Base-by-base conservation (phyloP, 1,140 invertebrate genomes). In the Gryon sp. region DNA sequence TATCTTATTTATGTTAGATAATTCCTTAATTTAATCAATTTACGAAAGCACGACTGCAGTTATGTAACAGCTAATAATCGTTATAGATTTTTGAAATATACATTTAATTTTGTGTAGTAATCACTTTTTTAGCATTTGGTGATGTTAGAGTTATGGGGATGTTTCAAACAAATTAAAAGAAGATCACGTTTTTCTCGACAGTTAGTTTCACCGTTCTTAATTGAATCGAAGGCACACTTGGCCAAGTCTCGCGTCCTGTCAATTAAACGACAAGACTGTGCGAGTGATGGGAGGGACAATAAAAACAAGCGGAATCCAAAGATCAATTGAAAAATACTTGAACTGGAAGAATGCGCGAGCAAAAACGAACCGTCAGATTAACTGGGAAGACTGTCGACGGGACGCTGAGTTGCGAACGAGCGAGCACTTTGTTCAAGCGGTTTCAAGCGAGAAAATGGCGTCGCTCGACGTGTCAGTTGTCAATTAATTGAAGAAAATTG, bases 271-370 rank as follows among this genome's bases (percentile, higher is more conserved):
- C 6, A 50, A 19, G 28, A 52, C 11, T 34, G 30, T 8, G 16
- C 46, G 22, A 26, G 16, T 48, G 59, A 53, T 36, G 7, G 22
- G 16, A 60, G n/a, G 4, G 20, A 14, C 20, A 48, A 34, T 40
- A 53, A 66, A 75, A 75, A 45, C 28, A 60, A 22, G 2, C 2
- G 32, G 38, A 59, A 60, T 74, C 15, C 46, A 16, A 45, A 53
- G 69, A 65, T 28, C 70, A 59, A 57, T 63, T 52, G 46, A 66
- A 74, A 74, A 72, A 72, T 72, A 62, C 55, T 62, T 55, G 46
- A 46, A 45, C 2, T n/a, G 40, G 34, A 63, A 63, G 48, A 73
- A 73, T 55, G 50, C 26, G 16, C 28, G 40, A 55, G 40, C 18
- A 52, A 59, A 74, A 65, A 65, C 52, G 55, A 22, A 36, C 50